Evolutionary conservation across 2,888 invertebrate species (phyloP), one percentile per base, ranked within the genome.

Genomic region (Petrolisthes manimaculis): DNA sequence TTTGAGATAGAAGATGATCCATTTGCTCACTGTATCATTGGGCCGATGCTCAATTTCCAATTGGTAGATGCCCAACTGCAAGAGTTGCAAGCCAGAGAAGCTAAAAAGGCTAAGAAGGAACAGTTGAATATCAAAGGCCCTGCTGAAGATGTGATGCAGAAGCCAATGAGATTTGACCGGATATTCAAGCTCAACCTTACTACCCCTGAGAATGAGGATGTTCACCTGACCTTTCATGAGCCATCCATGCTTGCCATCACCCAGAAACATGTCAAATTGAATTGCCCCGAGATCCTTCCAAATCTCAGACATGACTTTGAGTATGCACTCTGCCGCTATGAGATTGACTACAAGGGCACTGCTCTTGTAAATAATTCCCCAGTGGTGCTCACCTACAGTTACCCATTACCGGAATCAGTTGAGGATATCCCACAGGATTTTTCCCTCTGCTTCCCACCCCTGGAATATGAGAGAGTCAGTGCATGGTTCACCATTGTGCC

Each of bases 101-200:
- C 71, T n/a, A 21, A n/a, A 6, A 14, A 14, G 6, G 6, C 6
- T n/a, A n/a, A 12, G 6, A 12, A 71, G 1, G 21, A 12, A 6
- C 71, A 71, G 21, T 21, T 71, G 21, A 12, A 8, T n/a, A 53
- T 75, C 53, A 5, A 77, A 77, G 89, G 89, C 21, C 89, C 90
- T 14, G 90, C 90, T 24, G 80, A 88, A 74, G 90, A 89, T 14
- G 87, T 89, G 6, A 86, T 86, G 83, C 84, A 89, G 37, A 86
- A 87, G 67, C 90, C 90, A 21, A 90, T 90, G 90, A 88, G 89
- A 21, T 90, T 90, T 82, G 90, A 90, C 54, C 69, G 90, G n/a
- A 90, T 90, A 51, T 90, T 90, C 54, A 79, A 86, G 74, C 80
- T 90, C 5, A 75, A 84, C 6, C 12, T 84, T 6, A 14, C 24